Percentiles rank a stretch among this genome's conserved stretches.
Conservation (phyloP, 2,797 vertebrate species). For the Bovichtus variegatus region DNA sequence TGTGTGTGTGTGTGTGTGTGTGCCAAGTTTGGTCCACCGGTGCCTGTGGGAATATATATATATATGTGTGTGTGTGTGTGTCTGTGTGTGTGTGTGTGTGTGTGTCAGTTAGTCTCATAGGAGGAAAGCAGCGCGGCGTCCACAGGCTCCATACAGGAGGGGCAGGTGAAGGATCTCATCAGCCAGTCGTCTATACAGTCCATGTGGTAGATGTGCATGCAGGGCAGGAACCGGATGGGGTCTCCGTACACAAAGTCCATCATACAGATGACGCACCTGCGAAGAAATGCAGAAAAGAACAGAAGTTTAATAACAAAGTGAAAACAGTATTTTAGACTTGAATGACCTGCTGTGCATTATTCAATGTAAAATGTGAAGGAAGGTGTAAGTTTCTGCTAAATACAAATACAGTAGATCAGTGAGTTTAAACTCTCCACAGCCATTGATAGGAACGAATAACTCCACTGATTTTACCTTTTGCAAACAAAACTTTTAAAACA, state of each 20-base stretch:
- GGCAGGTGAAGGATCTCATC: conserved; percentile 96
- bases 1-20: conserved; percentile 14
- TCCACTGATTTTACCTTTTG: not conserved
- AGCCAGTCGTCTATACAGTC: conserved; percentile 99
- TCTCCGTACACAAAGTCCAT: conserved; percentile 98
- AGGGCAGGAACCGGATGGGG: conserved; percentile 96
- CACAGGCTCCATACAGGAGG: conserved; percentile 98
- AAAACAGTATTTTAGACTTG: too few species aligned
- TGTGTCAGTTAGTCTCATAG: conserved; percentile 94
- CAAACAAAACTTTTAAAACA: not conserved
- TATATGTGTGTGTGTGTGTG: conserved; percentile 21
- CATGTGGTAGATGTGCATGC: conserved; percentile 98
- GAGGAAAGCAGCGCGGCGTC: conserved; percentile 95
- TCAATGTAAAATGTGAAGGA: too few species aligned
- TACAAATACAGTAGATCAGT: too few species aligned
- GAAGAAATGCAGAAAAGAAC: too few species aligned
- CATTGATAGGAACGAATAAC: not conserved
- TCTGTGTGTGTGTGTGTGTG: conserved; percentile 40
- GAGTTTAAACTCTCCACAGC: not conserved
- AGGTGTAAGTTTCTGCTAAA: too few species aligned
- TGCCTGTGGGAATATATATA: conserved; percentile 14
- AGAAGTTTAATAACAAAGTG: too few species aligned
- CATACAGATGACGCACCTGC: conserved; percentile 98
- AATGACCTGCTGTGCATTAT: too few species aligned
- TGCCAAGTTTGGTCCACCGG: conserved; percentile 28